Conservation (phyloP, 2,797 vertebrate genomes). For the Cephalopachus bancanus region DNA sequence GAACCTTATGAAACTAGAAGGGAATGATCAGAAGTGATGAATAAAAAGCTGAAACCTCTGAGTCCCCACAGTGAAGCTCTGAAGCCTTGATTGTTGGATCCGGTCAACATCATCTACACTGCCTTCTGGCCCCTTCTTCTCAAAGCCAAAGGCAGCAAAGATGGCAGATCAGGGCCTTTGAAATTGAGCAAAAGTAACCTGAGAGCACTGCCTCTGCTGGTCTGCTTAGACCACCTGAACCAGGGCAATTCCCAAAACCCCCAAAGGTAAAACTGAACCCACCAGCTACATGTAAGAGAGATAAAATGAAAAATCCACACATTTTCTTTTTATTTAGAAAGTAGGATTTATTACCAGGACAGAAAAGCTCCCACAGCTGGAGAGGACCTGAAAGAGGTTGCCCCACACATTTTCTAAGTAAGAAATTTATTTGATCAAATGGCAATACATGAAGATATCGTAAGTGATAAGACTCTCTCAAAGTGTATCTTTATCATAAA, state of each 20-base stretch:
- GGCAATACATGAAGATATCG: conserved; percentile 58
- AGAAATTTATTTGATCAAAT: conserved; percentile 77
- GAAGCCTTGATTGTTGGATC: neutral
- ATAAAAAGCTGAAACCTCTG: neutral
- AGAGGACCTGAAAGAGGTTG: too few species aligned
- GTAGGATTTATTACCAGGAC: too few species aligned
- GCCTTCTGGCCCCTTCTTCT: neutral
- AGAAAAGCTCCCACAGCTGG: too few species aligned
- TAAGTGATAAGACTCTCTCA: conserved; percentile 46
- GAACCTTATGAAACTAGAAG: neutral
- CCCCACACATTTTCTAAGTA: neutral
- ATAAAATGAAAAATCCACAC: neutral
- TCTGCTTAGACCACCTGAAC: neutral
- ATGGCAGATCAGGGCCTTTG: neutral
- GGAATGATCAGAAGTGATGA: neutral
- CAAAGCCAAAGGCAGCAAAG: neutral
- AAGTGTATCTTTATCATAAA: conserved; percentile 45
- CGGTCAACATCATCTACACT: neutral
- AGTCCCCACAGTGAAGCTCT: neutral
- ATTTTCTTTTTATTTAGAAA: neutral
- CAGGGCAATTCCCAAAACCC: neutral
- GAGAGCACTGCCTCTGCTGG: neutral
- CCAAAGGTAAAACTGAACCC: neutral
- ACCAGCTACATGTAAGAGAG: neutral
- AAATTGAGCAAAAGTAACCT: neutral